Base-by-base conservation (phyloP, 1,140 invertebrate species). In the Planococcus citri region DNA sequence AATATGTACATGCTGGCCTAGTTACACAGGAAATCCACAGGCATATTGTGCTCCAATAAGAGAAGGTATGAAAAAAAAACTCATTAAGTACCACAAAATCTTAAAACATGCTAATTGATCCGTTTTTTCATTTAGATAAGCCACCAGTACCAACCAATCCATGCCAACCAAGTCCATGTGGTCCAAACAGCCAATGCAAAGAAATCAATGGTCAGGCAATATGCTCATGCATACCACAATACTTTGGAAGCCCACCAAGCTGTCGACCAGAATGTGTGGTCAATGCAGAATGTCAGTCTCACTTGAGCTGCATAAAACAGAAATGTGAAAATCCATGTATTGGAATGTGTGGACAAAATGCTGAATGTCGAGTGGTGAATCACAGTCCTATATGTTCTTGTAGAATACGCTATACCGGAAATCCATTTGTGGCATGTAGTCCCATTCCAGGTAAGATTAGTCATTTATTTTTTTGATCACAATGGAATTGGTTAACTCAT, bases 251-350 rank as follows among this genome's bases (percentile, higher is more conserved):
- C 73, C 87, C 88, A 38, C 86, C 86, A 24, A 84, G 84, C 73
- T 88, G 87, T 74, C 79, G 85, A 74, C 86, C 87, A 8, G 86
- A 88, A 78, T 88, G 84, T 77, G 82, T 78, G 41, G 85, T 84
- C 61, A 87, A 86, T 75, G 76, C 83, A 1, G 85, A 87, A 74
- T 87, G 86, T 75, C 71, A 82, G 1, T 84, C 83, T 75, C 81
- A 84, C 72, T 76, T 76, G 68, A 86, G 85, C 57, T 87, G 86
- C 75, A 83, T 86, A 60, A 80, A 83, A 69, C 82, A 85, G 67
- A 87, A 84, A 78, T 90, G 88, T 77, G 76, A 78, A 72, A 85
- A 88, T 76, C 87, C 87, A 70, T 90, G 88, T 76, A 82, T 82
- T n/a, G 87, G 87, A n/a, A 84, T 85, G 14, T 90, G 88, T 78